Conservation (phyloP, 1,140 invertebrate genomes). For the Mesaphorura yosii region DNA sequence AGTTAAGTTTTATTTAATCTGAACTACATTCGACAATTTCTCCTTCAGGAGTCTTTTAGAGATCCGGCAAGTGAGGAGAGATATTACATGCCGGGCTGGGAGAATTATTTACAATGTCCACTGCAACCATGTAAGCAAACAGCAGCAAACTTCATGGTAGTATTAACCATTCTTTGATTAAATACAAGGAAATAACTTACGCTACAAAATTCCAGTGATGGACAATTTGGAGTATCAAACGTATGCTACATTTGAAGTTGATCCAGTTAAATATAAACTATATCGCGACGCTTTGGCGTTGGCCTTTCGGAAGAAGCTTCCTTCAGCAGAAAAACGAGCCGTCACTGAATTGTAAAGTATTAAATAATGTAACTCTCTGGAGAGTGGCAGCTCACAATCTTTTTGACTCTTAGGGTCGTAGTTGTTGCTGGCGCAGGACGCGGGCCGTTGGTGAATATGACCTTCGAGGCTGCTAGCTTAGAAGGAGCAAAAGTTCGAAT, state of each 20-base stretch:
- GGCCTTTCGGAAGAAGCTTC: constrained; percentile 67
- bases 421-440: constrained; percentile 93
- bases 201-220: too few species aligned
- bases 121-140: constrained; percentile 84
- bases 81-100: constrained; percentile 54
- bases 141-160: too few species aligned
- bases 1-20: too few species aligned
- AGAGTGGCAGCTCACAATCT: not conserved
- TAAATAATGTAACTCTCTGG: not conserved
- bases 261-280: constrained; percentile 88
- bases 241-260: constrained; percentile 97
- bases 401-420: constrained; percentile 44
- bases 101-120: constrained; percentile 81
- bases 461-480: constrained; percentile 63
- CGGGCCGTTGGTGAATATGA: constrained; percentile 79
- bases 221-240: constrained; percentile 92
- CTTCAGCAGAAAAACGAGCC: constrained; percentile 39
- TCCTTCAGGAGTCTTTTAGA: too few species aligned
- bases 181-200: too few species aligned
- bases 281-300: too few species aligned
- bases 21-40: too few species aligned
- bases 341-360: constrained; percentile 7
- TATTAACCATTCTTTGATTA: too few species aligned
- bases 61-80: too few species aligned
- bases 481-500: constrained; percentile 54